Evolutionary conservation across 2,113 vertebrate genomes (phyloP), one percentile per base, ranked within the genome.

Genomic region (Chrysemys picta): DNA sequence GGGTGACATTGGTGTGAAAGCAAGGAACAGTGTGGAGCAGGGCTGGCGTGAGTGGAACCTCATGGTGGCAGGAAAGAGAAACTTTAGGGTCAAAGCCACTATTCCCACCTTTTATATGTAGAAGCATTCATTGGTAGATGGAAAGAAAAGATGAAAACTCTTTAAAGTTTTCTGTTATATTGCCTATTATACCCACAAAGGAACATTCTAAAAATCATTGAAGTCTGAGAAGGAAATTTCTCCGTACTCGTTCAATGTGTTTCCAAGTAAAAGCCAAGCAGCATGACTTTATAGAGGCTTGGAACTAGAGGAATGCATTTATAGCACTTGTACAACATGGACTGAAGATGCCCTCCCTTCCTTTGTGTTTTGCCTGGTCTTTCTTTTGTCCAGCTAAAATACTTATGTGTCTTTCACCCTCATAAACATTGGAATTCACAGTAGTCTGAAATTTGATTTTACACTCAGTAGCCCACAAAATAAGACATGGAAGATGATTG

Each of bases 381-480:
- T 69, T 87, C 5, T n/a, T 17, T 78, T 81, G 11, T 21, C 25
- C 72, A 49, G 9, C n/a, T 47, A 82, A 57, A 54, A 62, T 5
- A 3, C 3, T 2, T 13, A 4, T 2, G 2, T 0, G 5, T 52
- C 27, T 42, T 65, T 38, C n/a, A 76, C 10, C 17, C 6, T 75
- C 7, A 16, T 0, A 0, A 17, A 8, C 24, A 69, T 13, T 5
- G 38, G 1, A 49, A 19, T 4, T 38, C 47, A 29, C 35, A 5
- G 7, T 27, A 4, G 3, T 10, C 35, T 50, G 17, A 65, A 38
- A 54, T 89, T 50, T 69, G 21, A 1, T 75, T 42, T 52, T 80
- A 59, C 38, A 6, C 38, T 69, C 50, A 38, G 2, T 19, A 10
- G 10, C 27, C 27, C 12, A 38, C 31, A 2, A 2, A 7, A 22